Percentiles rank a stretch among this genome's conserved stretches.
Conservation (phyloP, 2,797 vertebrate species). For the Melanotaenia maccullochi region DNA sequence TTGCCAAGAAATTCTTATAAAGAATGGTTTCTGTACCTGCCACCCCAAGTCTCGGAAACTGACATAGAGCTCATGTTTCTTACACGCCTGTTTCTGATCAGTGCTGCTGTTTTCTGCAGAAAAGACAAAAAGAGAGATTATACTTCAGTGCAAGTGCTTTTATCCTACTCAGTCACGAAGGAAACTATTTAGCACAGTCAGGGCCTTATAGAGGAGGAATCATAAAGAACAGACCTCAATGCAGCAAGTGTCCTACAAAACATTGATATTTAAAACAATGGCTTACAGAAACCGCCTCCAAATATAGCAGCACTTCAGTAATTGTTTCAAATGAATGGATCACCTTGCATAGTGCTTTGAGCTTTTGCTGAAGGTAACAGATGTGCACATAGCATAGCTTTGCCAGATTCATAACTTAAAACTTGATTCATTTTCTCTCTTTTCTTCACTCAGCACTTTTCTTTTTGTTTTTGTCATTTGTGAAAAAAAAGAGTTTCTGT, state of each 20-base stretch:
- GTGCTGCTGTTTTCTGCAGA: conserved; percentile 94
- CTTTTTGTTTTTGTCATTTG: conserved; percentile 26
- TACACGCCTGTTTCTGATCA: conserved; percentile 97
- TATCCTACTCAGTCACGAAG: conserved; percentile 31
- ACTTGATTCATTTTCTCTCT: conserved; percentile 39
- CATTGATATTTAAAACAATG: conserved; percentile 54
- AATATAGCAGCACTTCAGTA: conserved; percentile 57
- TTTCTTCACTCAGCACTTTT: conserved; percentile 30
- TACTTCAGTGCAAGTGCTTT: conserved; percentile 25
- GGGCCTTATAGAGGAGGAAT: conserved; percentile 41
- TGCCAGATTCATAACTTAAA: conserved; percentile 42
- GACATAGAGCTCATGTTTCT: conserved; percentile 97
- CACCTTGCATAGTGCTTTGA: conserved; percentile 60
- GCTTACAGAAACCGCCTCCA: conserved; percentile 65
- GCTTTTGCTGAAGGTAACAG: conserved; percentile 62
- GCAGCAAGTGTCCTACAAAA: conserved; percentile 29
- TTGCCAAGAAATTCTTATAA: conserved; percentile 13
- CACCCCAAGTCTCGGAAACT: conserved; percentile 98
- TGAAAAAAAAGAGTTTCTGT: conserved; percentile 40
- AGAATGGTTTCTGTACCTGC: conserved; percentile 87
- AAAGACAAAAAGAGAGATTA: conserved; percentile 41
- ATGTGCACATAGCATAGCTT: conserved; percentile 46
- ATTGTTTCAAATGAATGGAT: conserved; percentile 64
- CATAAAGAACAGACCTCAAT: conserved; percentile 55
- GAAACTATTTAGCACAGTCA: conserved; percentile 41